Conservation (phyloP, 2,797 vertebrate species). For the Holocentrus rufus region DNA sequence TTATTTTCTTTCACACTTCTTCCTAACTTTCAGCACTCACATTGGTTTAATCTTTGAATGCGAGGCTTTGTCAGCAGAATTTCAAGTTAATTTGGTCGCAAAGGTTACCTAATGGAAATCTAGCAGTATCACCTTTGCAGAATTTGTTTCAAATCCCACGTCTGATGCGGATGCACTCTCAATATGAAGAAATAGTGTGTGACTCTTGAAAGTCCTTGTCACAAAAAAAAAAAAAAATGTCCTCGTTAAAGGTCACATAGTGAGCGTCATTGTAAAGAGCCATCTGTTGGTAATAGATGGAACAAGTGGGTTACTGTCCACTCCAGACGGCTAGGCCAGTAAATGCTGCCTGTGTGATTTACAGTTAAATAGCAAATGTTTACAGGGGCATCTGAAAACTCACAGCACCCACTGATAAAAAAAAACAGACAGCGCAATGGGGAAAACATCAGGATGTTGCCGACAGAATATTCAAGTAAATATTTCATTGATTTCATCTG, state of each 20-base stretch:
- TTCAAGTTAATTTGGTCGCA: constrained; percentile 29
- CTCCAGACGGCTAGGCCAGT: constrained; percentile 65
- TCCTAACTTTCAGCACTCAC: constrained; percentile 9
- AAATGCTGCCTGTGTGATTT: constrained; percentile 64
- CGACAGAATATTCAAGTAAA: constrained; percentile 23
- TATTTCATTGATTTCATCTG: constrained; percentile 19
- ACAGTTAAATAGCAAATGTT: constrained; percentile 61
- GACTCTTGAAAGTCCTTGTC: constrained; percentile 71
- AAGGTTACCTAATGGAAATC: constrained; percentile 41
- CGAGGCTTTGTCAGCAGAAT: constrained; percentile 33
- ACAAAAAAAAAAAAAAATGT: constrained; percentile 63
- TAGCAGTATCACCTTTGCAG: constrained; percentile 58
- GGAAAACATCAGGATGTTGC: constrained; percentile 6
- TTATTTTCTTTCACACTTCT: constrained; percentile 18
- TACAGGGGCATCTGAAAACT: constrained; percentile 43
- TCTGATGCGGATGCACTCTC: constrained; percentile 64
- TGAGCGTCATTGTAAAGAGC: constrained; percentile 70
- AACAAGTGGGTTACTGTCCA: constrained; percentile 62
- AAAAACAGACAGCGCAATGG: constrained; percentile 6
- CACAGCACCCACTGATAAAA: constrained; percentile 23
- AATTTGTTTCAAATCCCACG: constrained; percentile 59
- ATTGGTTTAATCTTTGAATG: constrained; percentile 34
- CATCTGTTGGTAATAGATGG: constrained; percentile 76
- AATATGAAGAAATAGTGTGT: constrained; percentile 46
- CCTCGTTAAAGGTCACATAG: constrained; percentile 66